Conservation (phyloP, 2,888 invertebrate genomes). For the Miltochrista miniata region DNA sequence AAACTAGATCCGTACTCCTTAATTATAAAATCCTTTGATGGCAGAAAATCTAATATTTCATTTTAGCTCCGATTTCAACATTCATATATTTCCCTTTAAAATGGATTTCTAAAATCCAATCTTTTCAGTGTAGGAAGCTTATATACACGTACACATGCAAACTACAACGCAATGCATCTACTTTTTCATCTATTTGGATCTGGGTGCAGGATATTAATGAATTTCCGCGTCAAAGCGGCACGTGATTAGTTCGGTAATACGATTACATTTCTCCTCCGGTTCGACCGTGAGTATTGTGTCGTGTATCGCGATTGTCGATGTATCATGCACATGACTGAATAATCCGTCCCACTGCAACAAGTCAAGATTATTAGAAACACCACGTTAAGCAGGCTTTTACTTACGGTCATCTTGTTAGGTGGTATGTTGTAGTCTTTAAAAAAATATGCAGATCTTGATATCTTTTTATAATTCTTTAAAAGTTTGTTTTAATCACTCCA, state of each 20-base stretch:
- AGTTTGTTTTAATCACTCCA: too few relatives aligned
- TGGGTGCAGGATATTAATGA: constrained; percentile 86
- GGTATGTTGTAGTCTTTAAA: too few relatives aligned
- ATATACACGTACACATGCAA: neutral
- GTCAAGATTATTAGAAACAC: too few relatives aligned
- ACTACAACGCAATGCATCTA: constrained; percentile 23
- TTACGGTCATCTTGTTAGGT: too few relatives aligned
- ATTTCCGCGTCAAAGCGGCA: constrained; percentile 86
- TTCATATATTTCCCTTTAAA: neutral
- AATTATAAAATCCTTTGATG: too few relatives aligned
- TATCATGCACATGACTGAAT: constrained; percentile 5
- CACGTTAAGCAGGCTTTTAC: too few relatives aligned
- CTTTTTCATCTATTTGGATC: constrained; percentile 62
- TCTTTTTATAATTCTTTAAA: too few relatives aligned
- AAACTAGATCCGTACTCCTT: too few relatives aligned
- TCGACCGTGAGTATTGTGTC: constrained; percentile 48
- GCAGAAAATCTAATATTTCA: too few relatives aligned
- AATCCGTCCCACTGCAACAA: too few relatives aligned
- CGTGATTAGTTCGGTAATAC: constrained; percentile 87
- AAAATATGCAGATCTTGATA: too few relatives aligned
- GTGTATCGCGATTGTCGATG: constrained; percentile 31
- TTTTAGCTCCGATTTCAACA: neutral
- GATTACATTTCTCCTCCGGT: constrained; percentile 71
- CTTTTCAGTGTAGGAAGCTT: neutral
- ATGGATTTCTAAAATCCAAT: neutral